A percentile compares a stretch with the other conserved stretches of the same genome.
These are phyloP conservation scores for Phymastichus coffea DNA, from an alignment of 1,140 invertebrate species.

Conservation along the genomic window DNA sequence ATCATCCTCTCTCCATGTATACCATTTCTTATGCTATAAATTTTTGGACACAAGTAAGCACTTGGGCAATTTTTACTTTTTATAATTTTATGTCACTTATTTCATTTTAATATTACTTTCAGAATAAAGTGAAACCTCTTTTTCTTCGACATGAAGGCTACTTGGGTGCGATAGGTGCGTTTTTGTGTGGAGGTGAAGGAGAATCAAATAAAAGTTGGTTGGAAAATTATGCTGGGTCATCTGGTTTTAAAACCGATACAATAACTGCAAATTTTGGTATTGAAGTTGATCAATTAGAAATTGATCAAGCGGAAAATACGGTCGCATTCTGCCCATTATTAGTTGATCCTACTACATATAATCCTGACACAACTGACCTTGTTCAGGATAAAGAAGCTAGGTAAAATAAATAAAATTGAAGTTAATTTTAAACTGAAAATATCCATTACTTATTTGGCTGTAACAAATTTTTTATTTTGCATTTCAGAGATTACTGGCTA, in stretches of 20 bases:
- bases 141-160: slow-evolving; percentile 80
- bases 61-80: not conserved
- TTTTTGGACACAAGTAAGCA: slow-evolving; percentile 68
- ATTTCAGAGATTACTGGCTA: slow-evolving; percentile 83
- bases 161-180: slow-evolving; percentile 76
- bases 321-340: slow-evolving; percentile 69
- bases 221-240: slow-evolving; percentile 76
- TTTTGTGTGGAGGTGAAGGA: slow-evolving; percentile 67
- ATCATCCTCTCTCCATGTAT: slow-evolving; percentile 76
- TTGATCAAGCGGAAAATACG: slow-evolving; percentile 66
- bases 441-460: not conserved
- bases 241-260: slow-evolving; percentile 62
- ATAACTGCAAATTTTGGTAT: slow-evolving; percentile 52
- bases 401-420: slow-evolving; percentile 36
- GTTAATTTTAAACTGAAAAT: not conserved
- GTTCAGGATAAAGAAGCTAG: slow-evolving; percentile 66
- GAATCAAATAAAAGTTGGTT: slow-evolving; percentile 70
- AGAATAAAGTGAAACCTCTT: slow-evolving; percentile 68
- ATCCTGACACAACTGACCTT: slow-evolving; percentile 38
- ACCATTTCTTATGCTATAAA: slow-evolving; percentile 74
- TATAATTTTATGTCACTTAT: slow-evolving; percentile 1
- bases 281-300: slow-evolving; percentile 67
- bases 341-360: slow-evolving; percentile 53
- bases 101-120: slow-evolving; percentile 22
- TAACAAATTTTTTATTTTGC: slow-evolving; percentile 7